These are phyloP conservation scores for Lycorma delicatula DNA, from an alignment of 1,140 invertebrate species.

Conservation along the genomic window DNA sequence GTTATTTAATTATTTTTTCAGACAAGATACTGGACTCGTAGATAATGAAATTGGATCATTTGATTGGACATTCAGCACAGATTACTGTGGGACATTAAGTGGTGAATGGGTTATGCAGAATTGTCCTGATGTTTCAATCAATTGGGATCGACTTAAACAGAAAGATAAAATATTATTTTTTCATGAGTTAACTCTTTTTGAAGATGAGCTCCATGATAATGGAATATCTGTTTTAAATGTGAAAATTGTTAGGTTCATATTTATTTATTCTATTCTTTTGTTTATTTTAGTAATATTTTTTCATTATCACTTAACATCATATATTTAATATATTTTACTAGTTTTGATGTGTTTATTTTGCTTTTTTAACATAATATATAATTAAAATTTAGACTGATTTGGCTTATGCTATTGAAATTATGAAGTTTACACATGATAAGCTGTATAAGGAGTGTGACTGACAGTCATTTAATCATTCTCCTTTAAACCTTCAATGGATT, in stretches of 20 bases:
- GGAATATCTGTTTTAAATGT: constrained; percentile 83
- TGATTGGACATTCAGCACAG: constrained; percentile 97
- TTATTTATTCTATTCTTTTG: no score
- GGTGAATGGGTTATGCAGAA: constrained; percentile 44
- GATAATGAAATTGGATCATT: constrained; percentile 78
- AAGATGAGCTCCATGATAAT: constrained; percentile 98
- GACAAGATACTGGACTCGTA: constrained; percentile 49
- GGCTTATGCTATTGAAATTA: no score
- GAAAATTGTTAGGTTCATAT: constrained; percentile 79
- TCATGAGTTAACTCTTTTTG: constrained; percentile 87
- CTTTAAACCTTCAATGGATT: no score
- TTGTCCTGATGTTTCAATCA: constrained; percentile 50
- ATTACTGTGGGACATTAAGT: constrained; percentile 77
- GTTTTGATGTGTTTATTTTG: no score
- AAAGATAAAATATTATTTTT: constrained; percentile 93
- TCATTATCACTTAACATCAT: no score
- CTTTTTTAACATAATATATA: no score
- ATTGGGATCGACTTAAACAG: constrained; percentile 82
- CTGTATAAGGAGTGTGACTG: no score
- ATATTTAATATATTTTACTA: no score
- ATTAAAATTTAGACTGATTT: no score
- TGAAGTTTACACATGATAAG: no score
- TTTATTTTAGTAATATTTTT: no score
- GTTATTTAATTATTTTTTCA: constrained; percentile 29
- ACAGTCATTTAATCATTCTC: no score